Base-by-base conservation (phyloP, 1,140 invertebrate species). In the Dufourea novaeangliae region DNA sequence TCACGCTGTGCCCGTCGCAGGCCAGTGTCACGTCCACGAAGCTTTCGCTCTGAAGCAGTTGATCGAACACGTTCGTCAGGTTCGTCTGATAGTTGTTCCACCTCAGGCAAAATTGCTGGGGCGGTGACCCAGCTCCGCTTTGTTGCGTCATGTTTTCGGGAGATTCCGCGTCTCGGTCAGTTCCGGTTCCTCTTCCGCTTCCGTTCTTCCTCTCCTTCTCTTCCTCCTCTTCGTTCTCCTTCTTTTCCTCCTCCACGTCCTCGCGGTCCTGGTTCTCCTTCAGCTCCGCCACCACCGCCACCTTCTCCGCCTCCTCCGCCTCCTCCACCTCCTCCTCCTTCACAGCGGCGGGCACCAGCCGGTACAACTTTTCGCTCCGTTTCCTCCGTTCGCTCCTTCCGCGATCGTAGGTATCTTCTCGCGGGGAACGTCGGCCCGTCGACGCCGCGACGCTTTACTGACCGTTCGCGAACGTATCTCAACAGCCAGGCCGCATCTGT, bases 71-170 rank as follows among this genome's bases (percentile, higher is more conserved):
- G 92, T 95, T 97, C 67, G 97, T 97, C 86, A 98, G 93, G 90
- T 98, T 98, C 73, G 94, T 95, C 90, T 98, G 97, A 92, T 98
- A 98, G 90, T 98, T 98, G 94, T 98, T 98, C 97, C 97, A 98
- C 41, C 97, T 94, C 86, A 98, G 94, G 91, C 97, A 98, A 93
- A 98, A 96, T 85, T 95, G 95, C 92, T 96, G 95, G 83, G 93
- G 93, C 70, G 93, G 93, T 69, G 93, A 93, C 72, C 91, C 92
- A 85, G 91, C 90, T 27, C 92, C 92, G 85, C 91, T 92, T 81
- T 91, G 91, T 83, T 93, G 91, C 84, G 92, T 90, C 92, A 93
- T 93, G 73, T 29, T 85, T 34, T 62, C 8, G 14, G 37, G 56
- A 29, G 29, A 79, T 46, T 22, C 62, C 27, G 25, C 8, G 25